Conservation (phyloP, 2,888 invertebrate species). For the Priocnemis perturbator region DNA sequence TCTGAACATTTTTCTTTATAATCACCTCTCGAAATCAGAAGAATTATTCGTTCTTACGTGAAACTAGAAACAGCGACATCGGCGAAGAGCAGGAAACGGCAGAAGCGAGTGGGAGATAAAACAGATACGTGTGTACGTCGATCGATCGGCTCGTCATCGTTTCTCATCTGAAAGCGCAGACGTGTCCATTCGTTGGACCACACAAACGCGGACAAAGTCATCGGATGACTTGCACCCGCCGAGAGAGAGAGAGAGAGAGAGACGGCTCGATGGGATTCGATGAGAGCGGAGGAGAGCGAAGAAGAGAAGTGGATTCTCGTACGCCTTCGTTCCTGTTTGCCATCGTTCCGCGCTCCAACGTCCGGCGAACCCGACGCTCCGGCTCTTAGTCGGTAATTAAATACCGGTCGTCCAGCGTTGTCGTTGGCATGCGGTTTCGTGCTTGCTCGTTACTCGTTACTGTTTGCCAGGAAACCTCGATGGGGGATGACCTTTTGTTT, state of each 20-base stretch:
- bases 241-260: not conserved
- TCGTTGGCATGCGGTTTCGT: constrained; percentile 22
- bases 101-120: constrained; percentile 10
- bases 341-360: constrained; percentile 1
- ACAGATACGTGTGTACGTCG: not conserved
- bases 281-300: not conserved
- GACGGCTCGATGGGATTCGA: not conserved
- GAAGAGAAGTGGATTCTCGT: not conserved
- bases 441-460: constrained; percentile 46
- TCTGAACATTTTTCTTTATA: no score
- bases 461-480: constrained; percentile 47
- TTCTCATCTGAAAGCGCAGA: constrained; percentile 2
- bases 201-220: constrained; percentile 22
- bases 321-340: not conserved
- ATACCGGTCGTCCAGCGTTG: constrained; percentile 33
- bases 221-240: constrained; percentile 22
- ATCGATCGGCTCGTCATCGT: constrained; percentile 1
- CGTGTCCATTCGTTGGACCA: constrained; percentile 17
- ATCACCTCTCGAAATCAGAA: no score
- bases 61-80: not conserved
- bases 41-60: no score
- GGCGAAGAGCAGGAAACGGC: not conserved
- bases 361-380: constrained; percentile 14
- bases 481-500: constrained; percentile 48
- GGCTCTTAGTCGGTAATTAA: constrained; percentile 43